Evolutionary conservation across 2,113 vertebrate genomes (phyloP), one percentile per base, ranked within the genome.

Genomic region (Cyphomyrus plagiostoma): DNA sequence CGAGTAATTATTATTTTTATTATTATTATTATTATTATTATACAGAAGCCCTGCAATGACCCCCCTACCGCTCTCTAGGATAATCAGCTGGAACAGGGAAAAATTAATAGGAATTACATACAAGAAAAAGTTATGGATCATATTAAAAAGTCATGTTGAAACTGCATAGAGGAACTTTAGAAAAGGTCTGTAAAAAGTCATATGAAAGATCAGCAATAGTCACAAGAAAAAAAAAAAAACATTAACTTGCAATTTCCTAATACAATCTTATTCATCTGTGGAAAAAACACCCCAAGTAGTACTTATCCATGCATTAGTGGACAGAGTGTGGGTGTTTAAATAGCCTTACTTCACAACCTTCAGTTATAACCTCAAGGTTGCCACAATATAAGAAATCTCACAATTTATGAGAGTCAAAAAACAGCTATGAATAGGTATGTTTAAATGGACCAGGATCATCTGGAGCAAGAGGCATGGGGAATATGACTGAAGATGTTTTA

Each of bases 271-370:
- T 50, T 46, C 83, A 49, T 26, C 46, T 48, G n/a, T 86, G 83
- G 26, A 49, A 86, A 85, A 46, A 19, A 86, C 10, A 48, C 23
- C 21, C 48, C 3, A 86, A 86, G 45, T 49, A 86, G 83, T 30
- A 86, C 48, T 86, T 86, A 86, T 86, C 83, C 19, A 3, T 86
- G 83, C 45, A 50, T 86, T 86, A 86, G 30, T 86, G 83, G 83
- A 50, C 48, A 86, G n/a, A n/a, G n/a, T 86, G 83, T 86, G 83
- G 83, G 83, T 50, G 83, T 86, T 86, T 86, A 49, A 86, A 86
- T 48, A 86, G 83, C 83, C 83, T 86, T 49, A 86, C 83, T 48
- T 85, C 83, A 85, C 83, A 85, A 26, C 48, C 83, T 26, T 48
- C 48, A 50, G 46, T 86, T 86, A 50, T 50, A 86, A 86, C 83